Conservation (phyloP, 2,888 invertebrate genomes). For the Brenthis ino region DNA sequence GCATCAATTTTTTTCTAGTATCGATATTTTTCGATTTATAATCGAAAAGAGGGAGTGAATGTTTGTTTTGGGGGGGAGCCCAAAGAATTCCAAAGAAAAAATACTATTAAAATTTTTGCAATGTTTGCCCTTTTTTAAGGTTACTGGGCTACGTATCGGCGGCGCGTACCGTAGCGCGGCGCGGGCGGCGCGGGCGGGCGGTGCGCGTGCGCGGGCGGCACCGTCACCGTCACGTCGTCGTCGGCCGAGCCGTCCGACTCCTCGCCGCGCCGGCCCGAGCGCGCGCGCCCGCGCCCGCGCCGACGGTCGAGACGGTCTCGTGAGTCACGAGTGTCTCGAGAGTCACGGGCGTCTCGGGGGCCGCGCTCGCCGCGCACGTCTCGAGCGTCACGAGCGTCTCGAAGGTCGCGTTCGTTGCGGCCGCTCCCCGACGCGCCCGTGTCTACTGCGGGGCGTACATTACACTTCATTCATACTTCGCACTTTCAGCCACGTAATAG, state of each 20-base stretch:
- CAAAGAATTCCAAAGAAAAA: too few relatives aligned
- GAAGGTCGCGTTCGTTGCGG: neutral
- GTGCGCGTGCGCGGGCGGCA: slow-evolving; percentile 67
- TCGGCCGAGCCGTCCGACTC: slow-evolving; percentile 82
- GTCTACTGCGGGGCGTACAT: slow-evolving; percentile 38
- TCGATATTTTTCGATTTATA: too few relatives aligned
- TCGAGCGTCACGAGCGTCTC: neutral
- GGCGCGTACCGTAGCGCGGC: slow-evolving; percentile 56
- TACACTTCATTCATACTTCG: slow-evolving; percentile 21
- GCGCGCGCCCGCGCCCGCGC: slow-evolving; percentile 3
- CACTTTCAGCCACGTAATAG: neutral
- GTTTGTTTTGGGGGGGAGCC: too few relatives aligned
- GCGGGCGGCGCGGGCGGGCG: slow-evolving; percentile 36
- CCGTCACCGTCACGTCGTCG: slow-evolving; percentile 83
- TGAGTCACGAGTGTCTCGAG: neutral
- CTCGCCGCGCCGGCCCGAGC: slow-evolving; percentile 47
- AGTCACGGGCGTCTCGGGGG: neutral
- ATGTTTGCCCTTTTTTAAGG: too few relatives aligned
- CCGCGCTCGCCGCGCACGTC: neutral
- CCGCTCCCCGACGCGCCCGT: slow-evolving; percentile 36
- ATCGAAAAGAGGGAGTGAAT: too few relatives aligned
- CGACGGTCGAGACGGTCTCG: slow-evolving; percentile 2
- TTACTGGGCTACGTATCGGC: slow-evolving; percentile 2
- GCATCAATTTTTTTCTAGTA: too few relatives aligned
- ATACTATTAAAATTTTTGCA: too few relatives aligned